Conservation (phyloP, 2,888 invertebrate species). For the Dicycla oo region DNA sequence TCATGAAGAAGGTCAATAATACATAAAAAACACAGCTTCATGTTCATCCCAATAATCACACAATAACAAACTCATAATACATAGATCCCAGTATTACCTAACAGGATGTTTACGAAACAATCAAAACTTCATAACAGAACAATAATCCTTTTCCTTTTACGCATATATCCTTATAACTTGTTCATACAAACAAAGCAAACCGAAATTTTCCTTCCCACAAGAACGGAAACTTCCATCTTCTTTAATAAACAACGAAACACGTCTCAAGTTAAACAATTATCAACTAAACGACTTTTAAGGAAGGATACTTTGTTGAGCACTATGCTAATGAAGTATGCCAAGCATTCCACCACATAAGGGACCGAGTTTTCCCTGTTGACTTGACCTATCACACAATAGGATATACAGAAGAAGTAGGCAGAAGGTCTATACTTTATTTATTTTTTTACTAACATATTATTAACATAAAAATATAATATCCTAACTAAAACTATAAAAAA, state of each 20-base stretch:
- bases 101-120: constrained; percentile 6
- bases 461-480: too few relatives aligned
- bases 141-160: background rate
- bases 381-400: constrained; percentile 41
- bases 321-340: constrained; percentile 28
- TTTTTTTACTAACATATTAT: too few relatives aligned
- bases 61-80: constrained; percentile 3
- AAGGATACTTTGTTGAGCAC: constrained; percentile 17
- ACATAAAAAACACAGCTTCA: background rate
- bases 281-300: constrained; percentile 32
- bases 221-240: constrained; percentile 35
- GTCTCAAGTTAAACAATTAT: constrained; percentile 30
- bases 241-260: constrained; percentile 30
- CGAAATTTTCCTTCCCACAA: constrained; percentile 36
- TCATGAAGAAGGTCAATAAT: background rate
- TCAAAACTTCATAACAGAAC: background rate
- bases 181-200: constrained; percentile 19
- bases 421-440: constrained; percentile 25
- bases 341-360: constrained; percentile 9
- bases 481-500: too few relatives aligned
- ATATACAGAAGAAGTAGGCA: background rate
- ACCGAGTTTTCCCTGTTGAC: constrained; percentile 42
- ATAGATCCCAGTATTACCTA: background rate
- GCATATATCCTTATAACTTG: constrained; percentile 25
- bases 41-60: background rate